A percentile compares a stretch with the other conserved stretches of the same genome.
Conservation (phyloP, 2,113 vertebrate species). For the Sylvia atricapilla region DNA sequence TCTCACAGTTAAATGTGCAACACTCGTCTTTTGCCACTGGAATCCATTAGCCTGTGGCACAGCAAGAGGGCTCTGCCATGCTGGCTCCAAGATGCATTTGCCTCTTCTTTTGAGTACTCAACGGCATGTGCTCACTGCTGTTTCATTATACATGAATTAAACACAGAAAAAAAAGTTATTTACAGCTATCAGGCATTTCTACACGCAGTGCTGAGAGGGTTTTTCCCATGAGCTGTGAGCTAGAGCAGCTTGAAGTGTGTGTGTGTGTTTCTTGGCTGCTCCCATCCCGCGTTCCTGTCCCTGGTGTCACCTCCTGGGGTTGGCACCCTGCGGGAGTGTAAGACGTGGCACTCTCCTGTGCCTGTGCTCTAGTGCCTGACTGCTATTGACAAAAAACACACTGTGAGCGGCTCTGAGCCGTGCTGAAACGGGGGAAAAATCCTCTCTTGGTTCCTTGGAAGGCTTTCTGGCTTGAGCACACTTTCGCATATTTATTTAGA, state of each 20-base stretch:
- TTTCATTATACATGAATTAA: conserved; percentile 16
- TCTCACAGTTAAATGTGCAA: neutral
- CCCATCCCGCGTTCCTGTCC: neutral
- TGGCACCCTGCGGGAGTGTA: neutral
- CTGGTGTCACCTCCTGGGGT: neutral
- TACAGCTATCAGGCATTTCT: neutral
- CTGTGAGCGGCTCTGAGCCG: rapidly evolving
- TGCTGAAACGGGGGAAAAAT: neutral
- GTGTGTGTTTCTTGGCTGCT: neutral
- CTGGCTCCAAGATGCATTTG: neutral
- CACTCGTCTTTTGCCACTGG: neutral
- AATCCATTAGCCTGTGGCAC: neutral
- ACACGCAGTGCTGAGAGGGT: neutral
- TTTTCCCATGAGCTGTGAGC: neutral
- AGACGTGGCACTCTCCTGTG: neutral
- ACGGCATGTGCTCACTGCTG: neutral
- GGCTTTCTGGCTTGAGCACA: neutral
- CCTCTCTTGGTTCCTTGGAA: neutral
- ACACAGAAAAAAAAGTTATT: neutral
- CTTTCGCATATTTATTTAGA: neutral
- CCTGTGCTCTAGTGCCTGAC: neutral
- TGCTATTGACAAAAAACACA: neutral
- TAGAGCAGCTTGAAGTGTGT: neutral
- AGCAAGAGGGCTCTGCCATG: neutral
- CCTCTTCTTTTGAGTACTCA: neutral